A percentile compares a stretch with the other conserved stretches of the same genome.
phyloP scores from a whole-genome alignment of 2,888 invertebrate genomes.

The Malachius bipustulatus region DNA sequence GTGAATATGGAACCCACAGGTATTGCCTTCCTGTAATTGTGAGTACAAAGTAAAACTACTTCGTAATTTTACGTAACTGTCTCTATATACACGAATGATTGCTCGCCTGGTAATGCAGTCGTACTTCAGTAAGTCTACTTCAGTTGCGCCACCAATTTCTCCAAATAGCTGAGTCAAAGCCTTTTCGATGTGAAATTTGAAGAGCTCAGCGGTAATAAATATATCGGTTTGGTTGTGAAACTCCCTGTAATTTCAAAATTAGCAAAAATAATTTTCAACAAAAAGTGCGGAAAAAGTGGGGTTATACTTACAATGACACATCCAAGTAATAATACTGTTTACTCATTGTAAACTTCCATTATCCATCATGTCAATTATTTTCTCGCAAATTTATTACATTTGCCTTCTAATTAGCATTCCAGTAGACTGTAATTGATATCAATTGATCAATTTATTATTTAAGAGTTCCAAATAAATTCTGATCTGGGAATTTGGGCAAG shows the following conservation, averaged over 20 bases:
- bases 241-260: slow-evolving; percentile 33
- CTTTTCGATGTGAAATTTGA: slow-evolving; percentile 46
- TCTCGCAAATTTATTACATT: too few relatives aligned
- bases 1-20: slow-evolving; percentile 43
- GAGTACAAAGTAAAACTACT: slow-evolving; percentile 44
- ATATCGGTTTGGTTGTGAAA: slow-evolving; percentile 31
- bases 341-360: slow-evolving; percentile 29
- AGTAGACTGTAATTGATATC: too few relatives aligned
- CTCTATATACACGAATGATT: slow-evolving; percentile 43
- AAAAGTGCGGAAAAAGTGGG: slow-evolving; percentile 9
- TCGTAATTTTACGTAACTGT: slow-evolving; percentile 44
- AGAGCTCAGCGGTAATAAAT: slow-evolving; percentile 39
- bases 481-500: too few relatives aligned
- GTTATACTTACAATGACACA: slow-evolving; percentile 42
- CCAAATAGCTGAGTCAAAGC: slow-evolving; percentile 45
- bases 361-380: too few relatives aligned
- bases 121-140: slow-evolving; percentile 48
- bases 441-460: too few relatives aligned
- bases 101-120: slow-evolving; percentile 36
- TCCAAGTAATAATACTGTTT: slow-evolving; percentile 44
- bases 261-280: slow-evolving; percentile 14
- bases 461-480: too few relatives aligned
- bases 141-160: slow-evolving; percentile 42
- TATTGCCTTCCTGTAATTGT: slow-evolving; percentile 36
- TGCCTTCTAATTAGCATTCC: too few relatives aligned